Base-by-base conservation (phyloP, 2,797 vertebrate genomes). In the Sebastes itinus region DNA sequence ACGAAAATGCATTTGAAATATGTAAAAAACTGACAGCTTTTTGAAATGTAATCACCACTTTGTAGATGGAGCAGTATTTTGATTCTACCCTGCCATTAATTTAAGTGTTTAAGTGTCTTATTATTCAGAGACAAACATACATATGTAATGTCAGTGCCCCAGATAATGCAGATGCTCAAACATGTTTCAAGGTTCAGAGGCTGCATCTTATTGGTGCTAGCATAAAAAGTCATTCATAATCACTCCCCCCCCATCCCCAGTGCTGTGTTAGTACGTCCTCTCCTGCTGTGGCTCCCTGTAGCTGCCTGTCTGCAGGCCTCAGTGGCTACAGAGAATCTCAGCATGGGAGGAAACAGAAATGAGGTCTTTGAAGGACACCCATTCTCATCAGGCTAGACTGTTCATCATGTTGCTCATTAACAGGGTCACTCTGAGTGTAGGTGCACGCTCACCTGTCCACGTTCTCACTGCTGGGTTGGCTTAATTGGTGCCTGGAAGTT, bases 251-350 rank as follows among this genome's bases (percentile, higher is more conserved):
- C 35, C 35, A 35, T 35, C 84, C 72, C 25, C 69, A 2, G 42
- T 59, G 72, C 78, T 62, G 72, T 68, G 75, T 78, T 63, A 73
- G 82, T 72, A 7, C 18, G 18, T 42, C 64, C 12, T 77, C 83
- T 88, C 88, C 89, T 75, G 88, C 92, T 81, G 91, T 9, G 87
- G 56, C 80, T 67, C 87, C 86, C 88, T 72, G 83, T 32, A 77
- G 85, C 82, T 52, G 84, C 74, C 60, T 32, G 77, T 83, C 87
- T 84, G 77, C 69, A 38, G 82, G 62, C 79, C 79, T 70, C 72
- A 27, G 67, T 63, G 42, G 84, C 84, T 66, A n/a, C 85, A 78
- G 82, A 85, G 77, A 76, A 42, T 87, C 88, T 85, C 87, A 80
- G 88, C 93, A 82, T 84, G 93, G 76, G 83, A 77, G 66, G 70